Evolutionary conservation across 1,140 invertebrate species (phyloP), one percentile per base, ranked within the genome.

Genomic region (Diplogasteroides magnus): DNA sequence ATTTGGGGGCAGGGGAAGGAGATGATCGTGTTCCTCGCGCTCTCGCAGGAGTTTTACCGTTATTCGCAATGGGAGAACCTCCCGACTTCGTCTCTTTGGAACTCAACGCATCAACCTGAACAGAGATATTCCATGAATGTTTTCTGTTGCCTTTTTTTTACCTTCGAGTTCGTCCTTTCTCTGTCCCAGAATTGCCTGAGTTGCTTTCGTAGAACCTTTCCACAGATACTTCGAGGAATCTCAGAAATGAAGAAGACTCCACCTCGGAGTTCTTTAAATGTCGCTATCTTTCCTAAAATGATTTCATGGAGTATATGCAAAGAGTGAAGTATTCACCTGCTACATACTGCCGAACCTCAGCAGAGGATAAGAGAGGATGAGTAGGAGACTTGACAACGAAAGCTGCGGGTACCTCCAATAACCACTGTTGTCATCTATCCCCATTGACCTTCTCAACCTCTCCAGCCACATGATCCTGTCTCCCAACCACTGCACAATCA

Each of bases 401-500:
- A 1, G 90, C 90, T 78, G 86, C 86, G 0, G 91, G 91, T 1
- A 72, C 64, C 64, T 67, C 11, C 19, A 64, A 15, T 31, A 27
- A 6, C 37, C 37, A 26, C 0, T 61, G 13, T 15, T 11, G 25
- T 14, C 25, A 13, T 29, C 25, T 1, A 61, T 61, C 15, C 0
- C 28, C 11, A n/a, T 59, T n/a, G 31, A 59, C 23, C 23, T 61
- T 63, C 25, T 60, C 48, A 59, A 88, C 84, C 84, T 94, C 92
- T 11, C 91, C 91, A 63, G 84, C 84, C 56, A 86, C 80, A 1
- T 86, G 83, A 81, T 92, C 88, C 0, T 90, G 89, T 0, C 91
- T 84, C 0, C 91, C 91, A 25, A 92, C 88, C 0, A 93, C 91
- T 2, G 90, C 90, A n/a, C 88, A 90, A 82, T 92, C 91, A 15